A percentile compares a stretch with the other conserved stretches of the same genome.
Evolutionary conservation across 2,888 invertebrate genomes (phyloP).

Genomic region (Andrena bucephala): DNA sequence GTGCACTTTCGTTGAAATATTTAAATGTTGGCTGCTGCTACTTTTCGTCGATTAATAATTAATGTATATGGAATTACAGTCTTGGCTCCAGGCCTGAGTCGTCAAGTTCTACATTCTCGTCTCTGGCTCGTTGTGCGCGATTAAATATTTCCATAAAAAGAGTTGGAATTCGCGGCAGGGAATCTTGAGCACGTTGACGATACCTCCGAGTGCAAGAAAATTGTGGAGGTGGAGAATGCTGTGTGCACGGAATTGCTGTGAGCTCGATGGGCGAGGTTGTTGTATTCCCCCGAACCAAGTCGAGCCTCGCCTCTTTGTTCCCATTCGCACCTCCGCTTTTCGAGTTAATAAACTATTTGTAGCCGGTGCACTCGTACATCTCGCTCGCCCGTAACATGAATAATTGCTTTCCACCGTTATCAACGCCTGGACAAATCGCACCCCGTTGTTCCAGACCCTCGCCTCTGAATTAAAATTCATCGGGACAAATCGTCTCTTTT

Average conservation of each 20-base stretch:
- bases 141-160: neutral
- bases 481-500: neutral
- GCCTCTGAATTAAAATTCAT: slow-evolving; percentile 17
- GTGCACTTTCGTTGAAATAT: neutral
- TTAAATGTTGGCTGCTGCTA: neutral
- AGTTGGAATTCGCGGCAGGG: slow-evolving; percentile 4
- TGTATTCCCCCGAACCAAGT: neutral
- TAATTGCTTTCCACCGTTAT: slow-evolving; percentile 32
- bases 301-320: slow-evolving; percentile 14
- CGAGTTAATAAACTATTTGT: slow-evolving; percentile 51
- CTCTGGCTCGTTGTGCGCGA: neutral
- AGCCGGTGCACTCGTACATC: slow-evolving; percentile 7
- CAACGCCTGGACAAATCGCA: neutral
- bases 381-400: slow-evolving; percentile 20
- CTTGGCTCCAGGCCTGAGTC: neutral
- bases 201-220: slow-evolving; percentile 12
- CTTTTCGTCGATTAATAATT: neutral
- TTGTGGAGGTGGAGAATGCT: neutral
- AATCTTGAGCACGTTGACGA: neutral
- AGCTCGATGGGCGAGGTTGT: neutral
- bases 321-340: slow-evolving; percentile 25
- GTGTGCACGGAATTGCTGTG: slow-evolving; percentile 8
- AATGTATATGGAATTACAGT: no score
- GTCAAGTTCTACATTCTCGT: neutral
- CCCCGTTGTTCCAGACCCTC: neutral